Evolutionary conservation across 1,140 invertebrate species (phyloP), one percentile per base, ranked within the genome.

Genomic region (Neotoxoptera formosana): DNA sequence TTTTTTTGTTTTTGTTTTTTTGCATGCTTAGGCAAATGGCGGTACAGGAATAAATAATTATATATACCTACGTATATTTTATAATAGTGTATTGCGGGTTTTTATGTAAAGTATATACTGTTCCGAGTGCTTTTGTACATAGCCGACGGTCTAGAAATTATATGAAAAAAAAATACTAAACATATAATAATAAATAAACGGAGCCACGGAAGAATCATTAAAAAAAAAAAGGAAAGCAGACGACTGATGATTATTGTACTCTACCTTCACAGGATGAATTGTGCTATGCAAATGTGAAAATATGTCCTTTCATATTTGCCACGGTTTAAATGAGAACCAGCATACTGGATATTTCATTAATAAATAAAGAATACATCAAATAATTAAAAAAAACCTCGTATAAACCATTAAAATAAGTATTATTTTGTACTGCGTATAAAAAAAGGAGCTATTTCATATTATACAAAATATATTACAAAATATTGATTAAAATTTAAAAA

Each of bases 31-130:
- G 53, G 89, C 53, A 90, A 90, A 90, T 90, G 89, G 89, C 89
- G 89, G 53, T 90, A 67, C 89, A 67, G 89, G 89, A 90, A 90
- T 90, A 90, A 90, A 90, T 90, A 90, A 90, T 90, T 90, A 90
- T 90, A 56, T 90, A 90, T 67, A 90, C 89, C 89, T 67, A 67
- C 89, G 56, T 67, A 67, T 45, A 90, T 90, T 60, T 90, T 90
- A 60, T 90, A 60, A 90, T 90, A 60, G 89, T 90, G 89, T 90
- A 67, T 90, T 90, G 89, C 89, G 89, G 89, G 56, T 90, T 60
- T 90, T 60, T 90, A 90, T 90, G 89, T 90, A 90, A 90, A 90
- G 56, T 67, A 67, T 90, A 90, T 90, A 67, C 89, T 67, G 89
- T 90, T 60, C 53, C 36, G 89, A 90, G 89, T 90, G 53, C 89